Conservation (phyloP, 2,888 invertebrate genomes). For the Diarsia brunnea region DNA sequence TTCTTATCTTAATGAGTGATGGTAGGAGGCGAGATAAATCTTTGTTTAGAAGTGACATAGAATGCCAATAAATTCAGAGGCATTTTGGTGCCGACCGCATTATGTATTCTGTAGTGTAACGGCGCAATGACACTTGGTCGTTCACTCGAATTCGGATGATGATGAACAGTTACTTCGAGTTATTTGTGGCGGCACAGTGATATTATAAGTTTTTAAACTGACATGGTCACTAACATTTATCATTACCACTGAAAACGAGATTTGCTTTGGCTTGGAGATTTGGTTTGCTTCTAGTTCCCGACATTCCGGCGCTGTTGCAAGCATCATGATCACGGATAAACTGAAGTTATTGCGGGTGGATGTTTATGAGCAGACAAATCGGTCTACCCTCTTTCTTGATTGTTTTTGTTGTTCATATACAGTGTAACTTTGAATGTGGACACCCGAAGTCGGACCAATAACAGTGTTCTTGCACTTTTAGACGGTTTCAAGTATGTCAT, state of each 20-base stretch:
- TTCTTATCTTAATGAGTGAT: constrained; percentile 82
- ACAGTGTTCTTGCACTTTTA: neutral
- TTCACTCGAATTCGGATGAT: neutral
- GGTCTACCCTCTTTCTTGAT: too few species aligned
- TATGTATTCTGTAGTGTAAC: constrained; percentile 5
- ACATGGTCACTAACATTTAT: too few species aligned
- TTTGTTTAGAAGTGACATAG: constrained; percentile 65
- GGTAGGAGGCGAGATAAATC: constrained; percentile 71
- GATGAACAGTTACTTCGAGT: too few species aligned
- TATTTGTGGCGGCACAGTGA: neutral
- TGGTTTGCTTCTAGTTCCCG: too few species aligned
- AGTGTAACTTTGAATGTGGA: neutral
- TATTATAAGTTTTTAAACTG: too few species aligned
- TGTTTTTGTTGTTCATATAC: too few species aligned
- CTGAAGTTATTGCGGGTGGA: too few species aligned
- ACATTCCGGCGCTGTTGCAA: too few species aligned
- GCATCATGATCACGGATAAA: too few species aligned
- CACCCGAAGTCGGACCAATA: neutral
- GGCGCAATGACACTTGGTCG: neutral
- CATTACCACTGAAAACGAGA: too few species aligned
- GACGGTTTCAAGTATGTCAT: neutral
- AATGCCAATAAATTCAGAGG: constrained; percentile 50
- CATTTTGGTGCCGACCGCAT: constrained; percentile 15
- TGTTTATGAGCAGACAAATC: too few species aligned
- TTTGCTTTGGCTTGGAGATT: too few species aligned